Percentiles rank a stretch among this genome's conserved stretches.
phyloP scores from a whole-genome alignment of 2,113 vertebrate genomes.

The Pseudois nayaur region DNA sequence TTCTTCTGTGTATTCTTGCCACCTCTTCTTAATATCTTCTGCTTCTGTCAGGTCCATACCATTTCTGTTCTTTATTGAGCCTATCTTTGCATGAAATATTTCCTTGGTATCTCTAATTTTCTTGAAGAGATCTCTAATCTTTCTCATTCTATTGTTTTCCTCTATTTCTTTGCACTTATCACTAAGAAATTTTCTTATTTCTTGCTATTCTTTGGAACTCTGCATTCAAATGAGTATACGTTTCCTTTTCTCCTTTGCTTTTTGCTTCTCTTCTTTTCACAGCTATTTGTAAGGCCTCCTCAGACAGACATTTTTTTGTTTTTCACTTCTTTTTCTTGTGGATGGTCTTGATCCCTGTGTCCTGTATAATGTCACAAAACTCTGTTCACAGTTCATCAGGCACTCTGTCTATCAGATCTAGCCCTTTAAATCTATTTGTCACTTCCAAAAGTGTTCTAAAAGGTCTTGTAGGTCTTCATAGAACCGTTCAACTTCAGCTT shows the following conservation, averaged over 20 bases:
- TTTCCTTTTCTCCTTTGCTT: not conserved
- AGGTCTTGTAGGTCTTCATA: not conserved
- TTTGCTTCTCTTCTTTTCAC: not conserved
- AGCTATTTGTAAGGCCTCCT: not conserved
- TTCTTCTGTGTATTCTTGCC: not conserved
- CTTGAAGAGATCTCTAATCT: not conserved
- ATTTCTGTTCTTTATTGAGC: not conserved
- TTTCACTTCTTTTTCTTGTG: not conserved
- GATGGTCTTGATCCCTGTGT: not conserved
- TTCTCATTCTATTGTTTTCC: not conserved
- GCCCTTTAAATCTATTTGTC: not conserved
- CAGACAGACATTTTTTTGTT: not conserved
- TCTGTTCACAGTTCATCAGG: not conserved
- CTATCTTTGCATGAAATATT: not conserved
- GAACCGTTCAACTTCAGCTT: rapidly evolving
- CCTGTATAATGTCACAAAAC: not conserved
- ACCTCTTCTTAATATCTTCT: not conserved
- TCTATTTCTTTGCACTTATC: not conserved
- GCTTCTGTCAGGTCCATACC: not conserved
- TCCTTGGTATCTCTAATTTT: not conserved
- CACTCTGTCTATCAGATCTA: not conserved
- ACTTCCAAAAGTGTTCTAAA: not conserved
- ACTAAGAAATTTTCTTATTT: not conserved
- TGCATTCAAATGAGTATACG: not conserved
- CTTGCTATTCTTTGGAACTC: not conserved